Evolutionary conservation across 2,888 invertebrate genomes (phyloP), one percentile per base, ranked within the genome.

Genomic region (Polymixis flavicincta): DNA sequence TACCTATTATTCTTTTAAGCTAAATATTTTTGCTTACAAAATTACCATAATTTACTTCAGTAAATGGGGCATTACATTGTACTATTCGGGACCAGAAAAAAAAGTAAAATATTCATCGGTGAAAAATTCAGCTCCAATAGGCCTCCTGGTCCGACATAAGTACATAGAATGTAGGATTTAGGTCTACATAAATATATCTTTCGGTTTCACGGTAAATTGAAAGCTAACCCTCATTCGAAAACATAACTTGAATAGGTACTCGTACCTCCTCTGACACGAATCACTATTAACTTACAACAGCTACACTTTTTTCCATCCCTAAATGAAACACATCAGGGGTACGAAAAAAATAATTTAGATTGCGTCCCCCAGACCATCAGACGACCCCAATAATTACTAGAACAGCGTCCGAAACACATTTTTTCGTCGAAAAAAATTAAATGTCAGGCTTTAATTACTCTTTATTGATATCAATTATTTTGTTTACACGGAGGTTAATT

Each of bases 381-480:
- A 42, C 68, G 71, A 64, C 63, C 82, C 63, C 72, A 77, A 77
- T 88, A 76, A 88, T 88, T 84, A 87, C 85, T 70, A 55, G 25
- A 37, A 55, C 25, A 66, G 52, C 32, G 28, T 11, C 22, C 19
- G 17, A 85, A 74, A 69, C 19, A 63, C 9, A 52, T 25, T 61
- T 32, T 57, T 71, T 19, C 9, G 22, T 19, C 14, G 50, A 67
- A 80, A 87, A 86, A 75, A 74, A 80, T 55, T 63, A 72, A 80
- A 84, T 76, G 75, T 66, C 74, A 48, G 63, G 42, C 65, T 82
- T 84, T 86, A 85, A 87, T 86, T 77, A 86, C 74, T 72, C 59
- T 71, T 63, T 74, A 88, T 80, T 81, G 84, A 77, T 84, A 86
- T 67, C 81, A 84, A 84, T 86, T 76, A 81, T 61, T 66, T 59